Evolutionary conservation across 2,797 vertebrate species (phyloP), one percentile per base, ranked within the genome.

Genomic region (Typhlichthys eigenmanni): DNA sequence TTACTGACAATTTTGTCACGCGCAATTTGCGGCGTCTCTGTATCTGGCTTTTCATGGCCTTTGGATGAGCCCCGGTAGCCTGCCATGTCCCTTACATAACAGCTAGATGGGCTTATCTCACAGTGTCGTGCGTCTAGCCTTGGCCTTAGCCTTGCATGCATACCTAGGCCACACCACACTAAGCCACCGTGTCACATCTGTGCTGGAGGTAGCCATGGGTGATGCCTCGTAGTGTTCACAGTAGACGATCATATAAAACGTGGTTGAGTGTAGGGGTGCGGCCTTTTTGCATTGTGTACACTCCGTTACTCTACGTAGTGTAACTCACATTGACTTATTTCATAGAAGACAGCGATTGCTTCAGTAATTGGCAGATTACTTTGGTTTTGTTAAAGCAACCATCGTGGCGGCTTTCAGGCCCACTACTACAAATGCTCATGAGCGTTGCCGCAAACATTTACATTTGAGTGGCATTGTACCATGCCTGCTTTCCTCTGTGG

Each of bases 51-150:
- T 72, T 66, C 58, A 17, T 62, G 45, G 68, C 16, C 34, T 65
- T 73, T 69, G 60, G 59, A 47, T 60, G 34, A 17, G 51, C n/a
- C 48, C 61, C 69, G 62, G 63, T 64, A 34, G 34, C 50, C 10
- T 13, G 68, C 58, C 65, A 72, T 56, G 32, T 12, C 49, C 9
- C 61, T 78, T 80, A 72, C 38, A n/a, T 68, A 73, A 77, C 64
- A 16, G 1, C 54, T 43, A 53, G 50, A 32, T 58, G 58, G 61
- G 38, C 65, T 68, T 57, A 58, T 50, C 34, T 68, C n/a, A 51
- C 69, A 68, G 61, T 53, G 66, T 58, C 49, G 55, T 55, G 67
- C 43, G 58, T 50, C 13, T 16, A 19, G 32, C 48, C 13, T 38
- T 2, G 1, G 57, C 51, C 13, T 38, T 2, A 1, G 57, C 51